These are phyloP conservation scores for Urocolius indicus DNA, from an alignment of 2,113 vertebrate species.

Conservation along the genomic window DNA sequence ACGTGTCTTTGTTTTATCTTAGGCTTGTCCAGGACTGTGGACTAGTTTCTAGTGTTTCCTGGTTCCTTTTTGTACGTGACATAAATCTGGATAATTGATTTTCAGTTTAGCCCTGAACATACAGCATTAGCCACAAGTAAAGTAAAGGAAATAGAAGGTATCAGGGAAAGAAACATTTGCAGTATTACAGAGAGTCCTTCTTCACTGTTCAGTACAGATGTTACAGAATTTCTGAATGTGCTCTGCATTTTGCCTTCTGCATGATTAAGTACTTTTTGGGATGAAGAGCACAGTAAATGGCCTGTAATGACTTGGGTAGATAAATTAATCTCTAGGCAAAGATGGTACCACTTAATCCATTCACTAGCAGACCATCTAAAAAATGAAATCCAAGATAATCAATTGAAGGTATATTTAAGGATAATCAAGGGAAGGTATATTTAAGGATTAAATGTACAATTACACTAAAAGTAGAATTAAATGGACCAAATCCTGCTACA, in stretches of 20 bases:
- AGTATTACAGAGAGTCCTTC: neutral
- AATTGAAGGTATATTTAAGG: conserved; percentile 35
- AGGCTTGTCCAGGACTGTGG: neutral
- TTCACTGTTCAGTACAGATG: neutral
- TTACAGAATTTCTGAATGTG: conserved; percentile 13
- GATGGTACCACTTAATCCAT: conserved; percentile 34
- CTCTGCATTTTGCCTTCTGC: conserved; percentile 53
- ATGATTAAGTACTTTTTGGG: conserved; percentile 39
- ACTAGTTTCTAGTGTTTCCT: neutral
- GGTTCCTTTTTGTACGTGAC: neutral
- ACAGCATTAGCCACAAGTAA: neutral
- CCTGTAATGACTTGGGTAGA: conserved; percentile 38
- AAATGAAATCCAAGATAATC: conserved; percentile 46
- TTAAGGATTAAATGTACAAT: conserved; percentile 56
- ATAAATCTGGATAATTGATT: neutral
- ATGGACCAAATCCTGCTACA: conserved; percentile 12
- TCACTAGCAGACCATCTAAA: neutral
- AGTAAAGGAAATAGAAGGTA: neutral
- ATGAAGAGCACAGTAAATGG: conserved; percentile 50
- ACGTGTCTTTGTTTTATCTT: neutral
- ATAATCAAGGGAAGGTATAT: conserved; percentile 31
- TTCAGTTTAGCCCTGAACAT: neutral
- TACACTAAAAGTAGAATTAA: conserved; percentile 54
- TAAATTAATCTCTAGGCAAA: conserved; percentile 62
- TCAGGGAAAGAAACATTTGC: neutral